Evolutionary conservation across 1,140 invertebrate genomes (phyloP), one percentile per base, ranked within the genome.

Genomic region (Helicoverpa armigera): DNA sequence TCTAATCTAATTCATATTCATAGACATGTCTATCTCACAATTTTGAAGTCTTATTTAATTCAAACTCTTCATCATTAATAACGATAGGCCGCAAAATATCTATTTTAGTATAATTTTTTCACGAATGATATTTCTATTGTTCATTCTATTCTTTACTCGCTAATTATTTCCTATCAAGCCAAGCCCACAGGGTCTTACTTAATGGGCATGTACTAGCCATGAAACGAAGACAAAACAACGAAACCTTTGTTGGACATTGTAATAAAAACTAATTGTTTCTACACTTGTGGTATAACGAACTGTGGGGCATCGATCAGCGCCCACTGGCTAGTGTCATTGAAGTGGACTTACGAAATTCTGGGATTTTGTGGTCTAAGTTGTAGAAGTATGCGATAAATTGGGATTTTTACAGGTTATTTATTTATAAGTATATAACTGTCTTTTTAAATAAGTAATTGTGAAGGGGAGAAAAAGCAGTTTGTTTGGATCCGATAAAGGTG

Each of bases 251-350:
- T 35, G 43, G 43, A n/a, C 16, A 69, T 69, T 69, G 65, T 69
- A 69, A 69, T 9, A 43, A 69, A 69, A 69, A 69, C 14, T 69
- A 69, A 69, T 69, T 69, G 65, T 69, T 50, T 69, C 43, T 69
- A 51, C 43, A 50, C 65, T 69, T 23, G 65, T 69, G 65, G 7
- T 11, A 11, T 51, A 43, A 50, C 16, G 16, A 43, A 10, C 3
- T 0, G 43, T 18, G 11, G 65, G 65, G 43, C 65, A 69, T 69
- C 65, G 65, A 69, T 69, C 65, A 69, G 65, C 65, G 11, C 65
- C 65, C 65, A 69, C 65, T 50, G 12, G 43, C 9, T 69, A 50
- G 11, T 69, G 65, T 69, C 65, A 50, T 69, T 69, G 65, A 69
- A 43, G 50, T 50, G 65, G 65, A 50, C 65, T 69, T 69, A 50